Conservation (phyloP, 2,797 vertebrate species). For the Gymnothorax reevesii region DNA sequence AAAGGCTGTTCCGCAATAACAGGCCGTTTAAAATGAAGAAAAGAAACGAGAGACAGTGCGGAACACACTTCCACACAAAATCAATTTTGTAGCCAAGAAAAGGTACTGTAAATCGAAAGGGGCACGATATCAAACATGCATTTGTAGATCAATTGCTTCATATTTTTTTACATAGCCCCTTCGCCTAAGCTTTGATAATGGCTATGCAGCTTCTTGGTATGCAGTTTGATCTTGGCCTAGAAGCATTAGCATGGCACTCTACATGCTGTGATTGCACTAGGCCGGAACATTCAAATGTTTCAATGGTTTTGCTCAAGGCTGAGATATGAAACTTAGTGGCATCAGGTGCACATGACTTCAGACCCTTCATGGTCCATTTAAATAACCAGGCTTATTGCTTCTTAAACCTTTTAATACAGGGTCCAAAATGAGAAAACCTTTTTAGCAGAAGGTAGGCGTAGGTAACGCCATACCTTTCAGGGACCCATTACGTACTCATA, state of each 20-base stretch:
- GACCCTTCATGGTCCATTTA: too few relatives aligned
- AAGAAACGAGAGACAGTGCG: background rate
- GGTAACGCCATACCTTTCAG: too few relatives aligned
- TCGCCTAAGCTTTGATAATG: background rate
- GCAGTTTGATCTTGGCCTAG: background rate
- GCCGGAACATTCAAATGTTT: background rate
- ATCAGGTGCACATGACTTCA: too few relatives aligned
- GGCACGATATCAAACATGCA: background rate
- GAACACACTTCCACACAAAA: background rate
- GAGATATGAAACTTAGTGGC: too few relatives aligned
- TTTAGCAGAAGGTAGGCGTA: too few relatives aligned
- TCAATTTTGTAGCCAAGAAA: background rate
- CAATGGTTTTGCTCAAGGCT: background rate
- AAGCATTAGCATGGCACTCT: background rate
- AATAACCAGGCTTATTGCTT: too few relatives aligned
- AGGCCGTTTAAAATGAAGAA: background rate
- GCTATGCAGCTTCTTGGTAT: background rate
- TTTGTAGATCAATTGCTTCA: background rate
- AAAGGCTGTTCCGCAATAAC: background rate
- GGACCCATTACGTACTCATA: too few relatives aligned
- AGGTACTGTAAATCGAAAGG: background rate
- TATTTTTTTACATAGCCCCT: background rate
- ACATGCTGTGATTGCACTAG: background rate
- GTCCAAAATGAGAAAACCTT: too few relatives aligned
- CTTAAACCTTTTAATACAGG: too few relatives aligned